Base-by-base conservation (phyloP, 2,113 vertebrate genomes). In the Anoplopoma fimbria region DNA sequence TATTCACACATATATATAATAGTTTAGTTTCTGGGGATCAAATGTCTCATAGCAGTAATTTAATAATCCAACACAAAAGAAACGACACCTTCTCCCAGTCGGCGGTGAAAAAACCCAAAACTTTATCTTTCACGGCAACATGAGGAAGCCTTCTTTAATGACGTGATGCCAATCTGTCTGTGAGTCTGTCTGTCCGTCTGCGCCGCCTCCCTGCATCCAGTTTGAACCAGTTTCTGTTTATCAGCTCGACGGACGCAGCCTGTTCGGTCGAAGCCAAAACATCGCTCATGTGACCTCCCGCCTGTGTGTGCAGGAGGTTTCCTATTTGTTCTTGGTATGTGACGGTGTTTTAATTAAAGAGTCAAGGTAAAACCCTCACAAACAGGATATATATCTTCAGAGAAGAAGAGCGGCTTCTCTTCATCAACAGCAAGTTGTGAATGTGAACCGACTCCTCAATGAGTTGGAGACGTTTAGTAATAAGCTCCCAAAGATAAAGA, bases 221-320 rank as follows among this genome's bases (percentile, higher is more conserved):
- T 69, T 89, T 67, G 81, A 87, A 90, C 88, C 89, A 79, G 91
- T 90, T 90, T 88, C 31, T 88, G 87, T 88, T 89, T 90, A 91
- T 93, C 90, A 84, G 81, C 3, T 10, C n/a, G 69, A 77, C 65
- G 80, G 84, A 84, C 49, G 72, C 82, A 71, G 89, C 71, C 79
- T 78, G 86, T 85, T 79, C 69, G 64, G 63, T 5, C 42, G 78
- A 68, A 90, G 90, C 82, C 90, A 89, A 91, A 93, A 93, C 87
- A 89, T 67, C 14, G 31, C 76, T 75, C 87, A 85, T 91, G 88
- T 91, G 88, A 90, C 88, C 87, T 89, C 88, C 60, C 42, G 27
- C 14, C n/a, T 58, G 67, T 79, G 69, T 36, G 5, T 13, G 60
- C n/a, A 2, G 53, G 2, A 29, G 31, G 27, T 1, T 6, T 69